A percentile compares a stretch with the other conserved stretches of the same genome.
phyloP scores from a whole-genome alignment of 2,797 vertebrate genomes.

The Argentina silus region DNA sequence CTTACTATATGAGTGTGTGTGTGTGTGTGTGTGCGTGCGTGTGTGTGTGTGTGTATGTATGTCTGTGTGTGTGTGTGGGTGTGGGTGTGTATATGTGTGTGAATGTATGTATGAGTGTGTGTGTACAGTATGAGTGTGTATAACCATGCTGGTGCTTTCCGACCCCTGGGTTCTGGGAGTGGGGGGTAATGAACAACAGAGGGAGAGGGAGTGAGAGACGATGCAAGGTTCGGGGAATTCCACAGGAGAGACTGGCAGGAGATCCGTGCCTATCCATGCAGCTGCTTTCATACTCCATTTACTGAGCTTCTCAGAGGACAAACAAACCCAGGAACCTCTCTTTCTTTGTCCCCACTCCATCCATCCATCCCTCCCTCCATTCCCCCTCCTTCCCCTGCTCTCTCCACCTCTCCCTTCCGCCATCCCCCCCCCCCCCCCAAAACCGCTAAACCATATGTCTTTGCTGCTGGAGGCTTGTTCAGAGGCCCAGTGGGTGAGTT shows the following conservation, averaged over 20 bases:
- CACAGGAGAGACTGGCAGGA: not conserved
- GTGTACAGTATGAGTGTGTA: not conserved
- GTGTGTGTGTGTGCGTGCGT: not conserved
- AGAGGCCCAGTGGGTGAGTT: conserved; percentile 43
- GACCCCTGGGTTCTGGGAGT: not conserved
- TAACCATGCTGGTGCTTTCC: not conserved
- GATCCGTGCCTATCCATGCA: not conserved
- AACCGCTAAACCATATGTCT: conserved; percentile 50
- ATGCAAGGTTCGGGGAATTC: not conserved
- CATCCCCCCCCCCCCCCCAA: conserved; percentile 34
- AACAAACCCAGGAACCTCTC: conserved; percentile 2
- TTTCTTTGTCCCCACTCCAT: not conserved
- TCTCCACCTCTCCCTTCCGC: conserved; percentile 18
- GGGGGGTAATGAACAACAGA: not conserved
- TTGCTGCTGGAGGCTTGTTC: conserved; percentile 33
- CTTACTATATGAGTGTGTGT: conserved; percentile 13
- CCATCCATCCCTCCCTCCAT: not conserved
- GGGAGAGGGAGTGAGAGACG: not conserved
- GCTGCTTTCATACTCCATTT: not conserved
- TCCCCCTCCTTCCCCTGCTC: conserved; percentile 4
- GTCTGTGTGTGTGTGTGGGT: conserved; percentile 25
- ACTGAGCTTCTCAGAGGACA: not conserved
- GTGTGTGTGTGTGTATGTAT: conserved; percentile 22
- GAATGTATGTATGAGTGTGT: conserved; percentile 21
- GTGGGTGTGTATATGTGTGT: not conserved